A percentile compares a stretch with the other conserved stretches of the same genome.
Evolutionary conservation across 2,797 vertebrate genomes (phyloP).

Genomic region (Peromyscus attwateri): DNA sequence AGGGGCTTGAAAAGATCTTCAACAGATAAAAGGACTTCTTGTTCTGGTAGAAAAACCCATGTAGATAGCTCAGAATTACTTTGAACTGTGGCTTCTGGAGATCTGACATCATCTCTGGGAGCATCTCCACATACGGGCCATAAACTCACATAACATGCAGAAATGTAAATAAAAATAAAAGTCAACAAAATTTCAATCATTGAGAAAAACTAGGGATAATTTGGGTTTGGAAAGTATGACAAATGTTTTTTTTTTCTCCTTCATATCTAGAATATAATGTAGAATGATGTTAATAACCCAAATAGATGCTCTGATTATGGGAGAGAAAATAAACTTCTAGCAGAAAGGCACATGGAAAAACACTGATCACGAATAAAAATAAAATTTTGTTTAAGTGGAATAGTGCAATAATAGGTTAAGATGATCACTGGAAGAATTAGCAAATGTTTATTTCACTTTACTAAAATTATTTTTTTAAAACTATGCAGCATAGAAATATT

Average conservation of each 20-base stretch:
- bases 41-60: not conserved
- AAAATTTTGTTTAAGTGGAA: not conserved
- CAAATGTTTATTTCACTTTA: not conserved
- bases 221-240: not conserved
- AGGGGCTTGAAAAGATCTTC: not conserved
- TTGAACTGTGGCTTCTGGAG: not conserved
- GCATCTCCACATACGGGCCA: not conserved
- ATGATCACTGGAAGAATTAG: not conserved
- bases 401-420: not conserved
- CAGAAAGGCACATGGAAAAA: not conserved
- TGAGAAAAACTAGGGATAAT: not conserved
- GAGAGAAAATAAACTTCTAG: constrained; percentile 22
- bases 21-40: not conserved
- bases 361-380: constrained; percentile 6
- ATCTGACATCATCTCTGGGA: too few species aligned
- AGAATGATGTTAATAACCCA: not conserved
- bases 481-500: not conserved
- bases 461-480: constrained; percentile 42
- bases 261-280: not conserved
- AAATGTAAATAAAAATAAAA: not conserved
- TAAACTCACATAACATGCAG: not conserved
- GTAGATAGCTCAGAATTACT: not conserved
- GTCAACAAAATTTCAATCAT: not conserved
- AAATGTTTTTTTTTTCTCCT: not conserved
- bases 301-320: not conserved